A percentile compares a stretch with the other conserved stretches of the same genome.
These are phyloP conservation scores for Cephonodes hylas DNA, from an alignment of 2,888 invertebrate species.

Conservation along the genomic window DNA sequence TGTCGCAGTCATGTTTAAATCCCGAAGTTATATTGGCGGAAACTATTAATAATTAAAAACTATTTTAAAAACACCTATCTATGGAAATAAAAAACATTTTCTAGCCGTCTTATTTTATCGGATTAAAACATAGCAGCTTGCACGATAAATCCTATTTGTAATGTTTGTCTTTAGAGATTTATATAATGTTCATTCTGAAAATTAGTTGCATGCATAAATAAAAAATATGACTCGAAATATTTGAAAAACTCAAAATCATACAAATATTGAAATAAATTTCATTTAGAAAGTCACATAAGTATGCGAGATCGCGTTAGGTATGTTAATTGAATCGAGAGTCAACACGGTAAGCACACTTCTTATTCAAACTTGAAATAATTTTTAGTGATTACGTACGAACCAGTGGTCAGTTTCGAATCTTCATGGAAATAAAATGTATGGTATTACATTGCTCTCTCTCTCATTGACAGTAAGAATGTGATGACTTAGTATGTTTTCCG, in stretches of 20 bases:
- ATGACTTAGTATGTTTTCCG: not conserved
- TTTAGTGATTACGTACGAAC: slow-evolving; percentile 46
- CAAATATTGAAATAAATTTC: not conserved
- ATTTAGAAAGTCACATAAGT: slow-evolving; percentile 2
- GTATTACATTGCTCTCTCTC: not conserved
- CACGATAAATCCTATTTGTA: no score
- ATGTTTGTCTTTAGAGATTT: no score
- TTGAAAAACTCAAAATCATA: not conserved
- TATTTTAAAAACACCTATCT: no score
- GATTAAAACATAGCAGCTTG: no score
- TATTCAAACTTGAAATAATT: not conserved
- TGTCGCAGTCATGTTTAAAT: no score
- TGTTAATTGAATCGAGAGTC: not conserved
- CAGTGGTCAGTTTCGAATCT: slow-evolving; percentile 22
- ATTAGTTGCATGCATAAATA: no score
- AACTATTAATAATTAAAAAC: no score
- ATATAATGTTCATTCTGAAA: no score
- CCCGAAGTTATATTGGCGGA: no score
- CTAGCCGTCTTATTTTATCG: no score
- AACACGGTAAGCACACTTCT: slow-evolving; percentile 1
- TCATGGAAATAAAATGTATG: not conserved
- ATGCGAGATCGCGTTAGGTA: not conserved
- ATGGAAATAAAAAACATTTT: no score
- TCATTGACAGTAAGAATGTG: not conserved
- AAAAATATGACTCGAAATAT: no score